Conservation (phyloP, 2,113 vertebrate genomes). For the Jaculus jaculus region DNA sequence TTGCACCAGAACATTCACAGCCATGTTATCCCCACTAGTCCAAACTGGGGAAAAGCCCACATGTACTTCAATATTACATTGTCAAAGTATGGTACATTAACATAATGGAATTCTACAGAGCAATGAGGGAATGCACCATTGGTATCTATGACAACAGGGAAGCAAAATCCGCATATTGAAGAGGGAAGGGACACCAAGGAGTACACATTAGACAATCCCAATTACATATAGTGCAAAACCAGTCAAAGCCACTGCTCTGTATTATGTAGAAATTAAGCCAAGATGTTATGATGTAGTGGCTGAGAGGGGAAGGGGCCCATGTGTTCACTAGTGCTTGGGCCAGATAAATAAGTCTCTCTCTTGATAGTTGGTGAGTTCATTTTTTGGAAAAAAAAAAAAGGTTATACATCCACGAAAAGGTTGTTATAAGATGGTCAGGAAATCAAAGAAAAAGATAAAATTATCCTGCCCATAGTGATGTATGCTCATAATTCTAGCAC, state of each 20-base stretch:
- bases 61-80: background rate
- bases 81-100: background rate
- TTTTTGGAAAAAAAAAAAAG: background rate
- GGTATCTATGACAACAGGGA: background rate
- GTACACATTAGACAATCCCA: background rate
- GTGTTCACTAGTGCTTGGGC: fast-evolving
- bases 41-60: background rate
- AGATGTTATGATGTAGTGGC: fast-evolving
- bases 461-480: too few species aligned
- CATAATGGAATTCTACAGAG: too few species aligned
- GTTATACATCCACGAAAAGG: background rate
- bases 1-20: background rate
- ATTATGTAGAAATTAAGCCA: background rate
- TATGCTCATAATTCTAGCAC: too few species aligned
- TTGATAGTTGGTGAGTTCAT: background rate
- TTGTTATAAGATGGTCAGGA: background rate
- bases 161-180: background rate
- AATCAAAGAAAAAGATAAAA: background rate
- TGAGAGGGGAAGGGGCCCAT: background rate
- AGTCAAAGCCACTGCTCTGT: background rate
- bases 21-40: background rate
- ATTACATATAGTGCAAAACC: background rate
- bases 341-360: background rate
- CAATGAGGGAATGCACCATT: background rate
- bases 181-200: background rate